These are phyloP conservation scores for Julus scandinavius DNA, from an alignment of 2,888 invertebrate genomes.

Conservation along the genomic window DNA sequence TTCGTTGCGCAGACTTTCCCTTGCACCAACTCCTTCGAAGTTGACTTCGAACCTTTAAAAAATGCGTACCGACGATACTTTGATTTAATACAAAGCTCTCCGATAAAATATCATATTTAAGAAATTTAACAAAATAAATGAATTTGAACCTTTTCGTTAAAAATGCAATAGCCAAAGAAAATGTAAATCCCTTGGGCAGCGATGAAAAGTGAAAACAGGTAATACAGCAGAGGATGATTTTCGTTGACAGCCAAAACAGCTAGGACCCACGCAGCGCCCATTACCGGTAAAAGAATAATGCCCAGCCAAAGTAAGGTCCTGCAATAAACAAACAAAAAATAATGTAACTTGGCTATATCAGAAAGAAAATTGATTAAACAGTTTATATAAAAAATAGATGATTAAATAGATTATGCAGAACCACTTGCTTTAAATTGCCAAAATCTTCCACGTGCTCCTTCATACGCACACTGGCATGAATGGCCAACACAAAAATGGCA, in stretches of 20 bases:
- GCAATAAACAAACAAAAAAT: constrained; percentile 50
- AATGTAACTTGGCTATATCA: neutral
- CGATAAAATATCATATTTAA: neutral
- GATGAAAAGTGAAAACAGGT: constrained; percentile 81
- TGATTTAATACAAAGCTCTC: neutral
- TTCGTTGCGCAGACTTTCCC: constrained; percentile 48
- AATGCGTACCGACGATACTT: neutral
- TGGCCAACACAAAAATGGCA: constrained; percentile 82
- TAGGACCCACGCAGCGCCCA: constrained; percentile 87
- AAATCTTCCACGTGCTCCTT: constrained; percentile 90
- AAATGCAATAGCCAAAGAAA: constrained; percentile 85
- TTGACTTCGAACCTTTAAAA: constrained; percentile 49
- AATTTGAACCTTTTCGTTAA: constrained; percentile 71
- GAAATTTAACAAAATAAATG: neutral
- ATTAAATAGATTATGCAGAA: neutral
- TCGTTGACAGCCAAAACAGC: constrained; percentile 83
- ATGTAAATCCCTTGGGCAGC: constrained; percentile 84
- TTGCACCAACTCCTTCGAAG: constrained; percentile 49
- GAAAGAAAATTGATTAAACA: constrained; percentile 44
- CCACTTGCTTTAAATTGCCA: constrained; percentile 76
- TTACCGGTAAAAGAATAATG: constrained; percentile 83
- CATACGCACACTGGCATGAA: constrained; percentile 89
- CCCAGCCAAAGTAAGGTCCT: constrained; percentile 88
- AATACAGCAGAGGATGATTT: constrained; percentile 77
- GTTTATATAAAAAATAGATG: constrained; percentile 45